Evolutionary conservation across 2,888 invertebrate species (phyloP).

Genomic region (Rotaria magnacalcarata): DNA sequence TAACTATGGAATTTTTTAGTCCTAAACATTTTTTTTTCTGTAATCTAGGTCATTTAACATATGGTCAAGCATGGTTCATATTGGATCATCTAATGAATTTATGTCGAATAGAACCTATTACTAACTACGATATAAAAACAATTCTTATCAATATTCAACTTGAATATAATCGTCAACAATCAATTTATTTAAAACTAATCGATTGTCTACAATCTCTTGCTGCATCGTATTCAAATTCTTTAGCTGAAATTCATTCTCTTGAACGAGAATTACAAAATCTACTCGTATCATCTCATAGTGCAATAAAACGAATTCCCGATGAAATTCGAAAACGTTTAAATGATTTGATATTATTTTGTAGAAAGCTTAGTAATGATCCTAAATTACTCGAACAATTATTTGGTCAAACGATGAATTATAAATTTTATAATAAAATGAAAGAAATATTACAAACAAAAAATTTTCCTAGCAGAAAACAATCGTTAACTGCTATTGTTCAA

Average conservation of each 20-base stretch:
- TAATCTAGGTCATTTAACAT: background rate
- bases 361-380: background rate
- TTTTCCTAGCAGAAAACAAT: background rate
- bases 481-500: background rate
- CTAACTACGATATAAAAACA: background rate
- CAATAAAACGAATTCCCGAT: background rate
- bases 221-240: background rate
- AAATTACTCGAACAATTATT: background rate
- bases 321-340: background rate
- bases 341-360: background rate
- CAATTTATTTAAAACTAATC: background rate
- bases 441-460: background rate
- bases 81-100: too few relatives aligned
- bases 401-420: background rate
- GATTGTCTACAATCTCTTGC: background rate
- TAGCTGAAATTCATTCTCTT: background rate
- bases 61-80: background rate
- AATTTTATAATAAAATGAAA: background rate
- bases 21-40: background rate
- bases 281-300: background rate
- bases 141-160: background rate
- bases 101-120: background rate
- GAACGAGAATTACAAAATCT: background rate
- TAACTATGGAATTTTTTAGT: too few relatives aligned
- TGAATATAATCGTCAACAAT: slow-evolving; percentile 2